Conservation (phyloP, 2,888 invertebrate species). For the Hirtodrosophila confusa region DNA sequence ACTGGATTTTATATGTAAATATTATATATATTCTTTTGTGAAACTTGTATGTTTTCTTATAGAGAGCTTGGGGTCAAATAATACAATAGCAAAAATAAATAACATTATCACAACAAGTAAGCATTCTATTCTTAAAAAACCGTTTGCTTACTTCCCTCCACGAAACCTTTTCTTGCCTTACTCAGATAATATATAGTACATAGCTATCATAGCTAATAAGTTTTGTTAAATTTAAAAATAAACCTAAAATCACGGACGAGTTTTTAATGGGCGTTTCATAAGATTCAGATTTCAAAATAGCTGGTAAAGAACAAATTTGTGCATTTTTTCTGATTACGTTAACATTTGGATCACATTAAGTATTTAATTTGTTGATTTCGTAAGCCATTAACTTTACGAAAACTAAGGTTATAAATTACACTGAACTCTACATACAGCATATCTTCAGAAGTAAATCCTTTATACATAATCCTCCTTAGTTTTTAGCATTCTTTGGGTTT, state of each 20-base stretch:
- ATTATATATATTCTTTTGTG: background rate
- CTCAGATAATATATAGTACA: background rate
- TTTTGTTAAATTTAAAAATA: background rate
- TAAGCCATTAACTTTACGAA: too few relatives aligned
- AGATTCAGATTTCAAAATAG: background rate
- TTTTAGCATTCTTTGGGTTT: slow-evolving; percentile 78
- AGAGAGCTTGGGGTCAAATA: slow-evolving; percentile 35
- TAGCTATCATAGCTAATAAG: too few relatives aligned
- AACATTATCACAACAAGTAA: slow-evolving; percentile 51
- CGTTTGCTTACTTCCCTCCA: slow-evolving; percentile 6
- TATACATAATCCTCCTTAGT: slow-evolving; percentile 81
- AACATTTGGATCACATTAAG: background rate
- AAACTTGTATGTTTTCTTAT: slow-evolving; percentile 5
- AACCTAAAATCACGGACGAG: slow-evolving; percentile 12
- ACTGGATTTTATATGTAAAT: slow-evolving; percentile 32
- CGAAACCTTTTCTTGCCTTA: background rate
- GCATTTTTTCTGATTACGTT: background rate
- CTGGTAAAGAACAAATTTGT: background rate
- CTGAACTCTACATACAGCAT: slow-evolving; percentile 1
- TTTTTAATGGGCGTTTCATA: background rate
- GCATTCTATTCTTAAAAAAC: background rate
- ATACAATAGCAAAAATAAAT: slow-evolving; percentile 14
- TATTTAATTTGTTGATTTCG: too few relatives aligned
- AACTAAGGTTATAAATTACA: background rate
- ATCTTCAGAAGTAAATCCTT: slow-evolving; percentile 17